Evolutionary conservation across 2,113 vertebrate species (phyloP).

Genomic region (Lampris incognitus): DNA sequence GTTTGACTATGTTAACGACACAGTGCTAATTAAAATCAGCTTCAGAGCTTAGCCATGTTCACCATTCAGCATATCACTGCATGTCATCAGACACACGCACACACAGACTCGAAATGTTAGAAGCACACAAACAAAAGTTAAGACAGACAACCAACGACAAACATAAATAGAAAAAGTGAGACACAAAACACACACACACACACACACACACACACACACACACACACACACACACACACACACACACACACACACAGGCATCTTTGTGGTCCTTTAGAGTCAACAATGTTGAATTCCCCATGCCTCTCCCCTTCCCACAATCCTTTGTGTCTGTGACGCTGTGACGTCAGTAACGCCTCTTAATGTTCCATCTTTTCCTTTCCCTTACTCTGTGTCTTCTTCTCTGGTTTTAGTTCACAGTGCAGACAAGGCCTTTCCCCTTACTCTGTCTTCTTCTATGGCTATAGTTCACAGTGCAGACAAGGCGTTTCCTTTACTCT

Average conservation of each 20-base stretch:
- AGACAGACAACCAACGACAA: not conserved
- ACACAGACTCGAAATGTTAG: constrained; percentile 17
- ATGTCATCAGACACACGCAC: constrained; percentile 54
- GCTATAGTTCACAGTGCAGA: too few relatives aligned
- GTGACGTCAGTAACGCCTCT: constrained; percentile 61
- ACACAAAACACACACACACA: not conserved
- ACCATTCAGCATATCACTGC: constrained; percentile 62
- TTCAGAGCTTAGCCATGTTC: constrained; percentile 58
- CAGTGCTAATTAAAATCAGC: constrained; percentile 77
- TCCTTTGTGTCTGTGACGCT: constrained; percentile 54
- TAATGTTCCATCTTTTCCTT: constrained; percentile 20
- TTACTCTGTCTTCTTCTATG: too few relatives aligned
- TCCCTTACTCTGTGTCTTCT: too few relatives aligned
- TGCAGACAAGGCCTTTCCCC: too few relatives aligned
- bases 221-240: not conserved
- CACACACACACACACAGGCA: constrained; percentile 48
- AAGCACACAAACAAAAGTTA: constrained; percentile 9
- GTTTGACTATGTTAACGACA: constrained; percentile 63
- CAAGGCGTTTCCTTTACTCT: too few relatives aligned
- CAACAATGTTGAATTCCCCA: constrained; percentile 50
- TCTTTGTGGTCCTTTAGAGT: constrained; percentile 52
- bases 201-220: constrained; percentile 4
- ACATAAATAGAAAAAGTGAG: not conserved
- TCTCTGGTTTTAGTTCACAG: too few relatives aligned
- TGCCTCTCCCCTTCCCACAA: constrained; percentile 60